phyloP scores from a whole-genome alignment of 1,140 invertebrate species.

The Melitaea cinxia region DNA sequence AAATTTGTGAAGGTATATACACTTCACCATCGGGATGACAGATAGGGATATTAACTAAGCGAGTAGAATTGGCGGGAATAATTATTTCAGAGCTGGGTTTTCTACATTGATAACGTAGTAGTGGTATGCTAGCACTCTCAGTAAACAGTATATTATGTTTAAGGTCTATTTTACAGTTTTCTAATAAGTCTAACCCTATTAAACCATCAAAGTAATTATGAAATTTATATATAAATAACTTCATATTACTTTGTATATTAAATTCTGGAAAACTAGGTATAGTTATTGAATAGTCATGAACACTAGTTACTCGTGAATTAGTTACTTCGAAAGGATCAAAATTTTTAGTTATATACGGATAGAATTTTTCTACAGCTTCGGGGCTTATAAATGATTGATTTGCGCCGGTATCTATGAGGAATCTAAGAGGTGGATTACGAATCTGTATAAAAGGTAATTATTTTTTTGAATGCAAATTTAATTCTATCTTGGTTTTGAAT shows the following conservation, averaged over 20 bases:
- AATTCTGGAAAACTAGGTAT: constrained; percentile 40
- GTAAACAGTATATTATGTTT: constrained; percentile 39
- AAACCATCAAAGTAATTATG: constrained; percentile 43
- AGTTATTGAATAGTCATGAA: constrained; percentile 38
- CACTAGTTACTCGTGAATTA: constrained; percentile 37
- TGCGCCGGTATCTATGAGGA: constrained; percentile 27
- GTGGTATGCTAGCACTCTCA: constrained; percentile 31
- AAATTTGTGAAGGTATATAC: constrained; percentile 16
- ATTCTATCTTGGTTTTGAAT: constrained; percentile 35
- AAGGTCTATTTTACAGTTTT: constrained; percentile 40
- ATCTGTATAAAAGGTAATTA: constrained; percentile 35
- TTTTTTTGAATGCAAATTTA: constrained; percentile 39
- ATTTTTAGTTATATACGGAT: constrained; percentile 18
- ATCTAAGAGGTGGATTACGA: constrained; percentile 29
- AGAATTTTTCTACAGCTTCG: constrained; percentile 34
- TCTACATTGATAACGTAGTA: constrained; percentile 40
- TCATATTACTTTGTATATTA: constrained; percentile 29
- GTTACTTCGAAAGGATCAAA: constrained; percentile 44
- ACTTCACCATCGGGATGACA: constrained; percentile 37
- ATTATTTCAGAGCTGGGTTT: constrained; percentile 48
- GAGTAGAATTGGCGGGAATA: constrained; percentile 41
- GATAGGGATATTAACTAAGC: constrained; percentile 42
- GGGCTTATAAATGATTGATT: constrained; percentile 42
- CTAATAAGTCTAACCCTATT: constrained; percentile 39
- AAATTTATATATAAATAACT: constrained; percentile 42